Conservation (phyloP, 1,140 invertebrate species). For the Aphelenchoides fujianensis region DNA sequence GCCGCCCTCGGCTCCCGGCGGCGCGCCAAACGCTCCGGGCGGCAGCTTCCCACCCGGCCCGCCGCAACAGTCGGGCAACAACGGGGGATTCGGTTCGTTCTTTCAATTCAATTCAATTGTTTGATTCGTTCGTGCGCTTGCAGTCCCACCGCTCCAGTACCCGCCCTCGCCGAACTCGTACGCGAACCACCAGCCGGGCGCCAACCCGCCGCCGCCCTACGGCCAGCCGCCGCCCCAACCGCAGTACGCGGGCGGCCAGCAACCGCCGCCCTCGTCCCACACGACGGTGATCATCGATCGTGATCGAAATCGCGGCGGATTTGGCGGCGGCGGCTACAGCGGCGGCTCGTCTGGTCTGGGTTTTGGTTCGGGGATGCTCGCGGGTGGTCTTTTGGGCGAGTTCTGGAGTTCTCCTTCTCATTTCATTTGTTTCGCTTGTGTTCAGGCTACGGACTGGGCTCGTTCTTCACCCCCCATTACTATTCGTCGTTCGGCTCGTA, state of each 20-base stretch:
- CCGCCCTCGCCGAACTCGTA: slow-evolving; percentile 33
- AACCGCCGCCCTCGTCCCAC: slow-evolving; percentile 18
- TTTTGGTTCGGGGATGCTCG: slow-evolving; percentile 32
- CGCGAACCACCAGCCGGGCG: too few species aligned
- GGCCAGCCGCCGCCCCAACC: too few species aligned
- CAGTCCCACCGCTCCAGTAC: slow-evolving; percentile 40
- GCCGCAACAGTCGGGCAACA: too few species aligned
- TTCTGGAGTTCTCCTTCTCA: slow-evolving; percentile 24
- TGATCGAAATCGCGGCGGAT: slow-evolving; percentile 23
- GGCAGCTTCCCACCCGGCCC: slow-evolving; percentile 1
- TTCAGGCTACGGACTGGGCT: slow-evolving; percentile 48
- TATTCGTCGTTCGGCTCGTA: slow-evolving; percentile 26
- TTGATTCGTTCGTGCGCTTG: too few species aligned
- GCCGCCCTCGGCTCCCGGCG: too few species aligned
- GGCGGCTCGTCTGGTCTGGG: slow-evolving; percentile 20
- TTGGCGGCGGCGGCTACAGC: slow-evolving; percentile 28
- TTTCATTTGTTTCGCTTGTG: too few species aligned
- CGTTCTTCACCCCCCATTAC: slow-evolving; percentile 42
- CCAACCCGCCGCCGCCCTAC: too few species aligned
- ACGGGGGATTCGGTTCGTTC: too few species aligned
- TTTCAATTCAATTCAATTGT: too few species aligned
- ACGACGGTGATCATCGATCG: slow-evolving; percentile 46
- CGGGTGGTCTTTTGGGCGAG: neutral
- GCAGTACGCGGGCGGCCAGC: slow-evolving; percentile 8
- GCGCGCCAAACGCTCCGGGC: neutral